Evolutionary conservation across 1,140 invertebrate genomes (phyloP).

Genomic region (Nephila pilipes): DNA sequence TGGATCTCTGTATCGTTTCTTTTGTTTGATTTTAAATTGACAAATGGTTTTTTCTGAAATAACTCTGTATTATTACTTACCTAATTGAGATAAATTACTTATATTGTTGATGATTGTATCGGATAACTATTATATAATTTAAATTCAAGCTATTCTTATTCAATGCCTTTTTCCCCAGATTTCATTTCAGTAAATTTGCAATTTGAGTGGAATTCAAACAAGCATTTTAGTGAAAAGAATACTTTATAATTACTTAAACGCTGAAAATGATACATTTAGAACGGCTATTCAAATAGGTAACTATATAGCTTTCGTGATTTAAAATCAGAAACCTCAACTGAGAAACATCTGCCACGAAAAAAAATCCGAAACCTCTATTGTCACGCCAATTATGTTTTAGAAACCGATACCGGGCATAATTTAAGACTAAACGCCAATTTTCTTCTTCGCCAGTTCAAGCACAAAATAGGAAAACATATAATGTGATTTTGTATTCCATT

Average conservation of each 20-base stretch:
- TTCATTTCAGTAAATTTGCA: not conserved
- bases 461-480: not conserved
- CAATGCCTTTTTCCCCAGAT: no score
- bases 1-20: no score
- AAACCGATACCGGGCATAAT: slow-evolving; percentile 48
- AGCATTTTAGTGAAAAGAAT: not conserved
- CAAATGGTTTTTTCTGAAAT: no score
- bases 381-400: slow-evolving; percentile 14
- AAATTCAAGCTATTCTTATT: no score
- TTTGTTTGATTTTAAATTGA: no score
- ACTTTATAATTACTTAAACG: slow-evolving; percentile 23
- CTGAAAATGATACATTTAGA: not conserved
- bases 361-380: not conserved
- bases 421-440: not conserved
- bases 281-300: slow-evolving; percentile 6
- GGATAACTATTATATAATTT: no score
- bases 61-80: no score
- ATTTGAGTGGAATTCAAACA: not conserved
- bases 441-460: not conserved
- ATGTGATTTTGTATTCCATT: slow-evolving; percentile 27
- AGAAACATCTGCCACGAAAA: slow-evolving; percentile 11
- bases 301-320: slow-evolving; percentile 41
- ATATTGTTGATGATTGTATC: no score
- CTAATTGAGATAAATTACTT: no score
- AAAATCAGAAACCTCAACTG: not conserved